Conservation (phyloP, 2,888 invertebrate species). For the Tiphia femorata region DNA sequence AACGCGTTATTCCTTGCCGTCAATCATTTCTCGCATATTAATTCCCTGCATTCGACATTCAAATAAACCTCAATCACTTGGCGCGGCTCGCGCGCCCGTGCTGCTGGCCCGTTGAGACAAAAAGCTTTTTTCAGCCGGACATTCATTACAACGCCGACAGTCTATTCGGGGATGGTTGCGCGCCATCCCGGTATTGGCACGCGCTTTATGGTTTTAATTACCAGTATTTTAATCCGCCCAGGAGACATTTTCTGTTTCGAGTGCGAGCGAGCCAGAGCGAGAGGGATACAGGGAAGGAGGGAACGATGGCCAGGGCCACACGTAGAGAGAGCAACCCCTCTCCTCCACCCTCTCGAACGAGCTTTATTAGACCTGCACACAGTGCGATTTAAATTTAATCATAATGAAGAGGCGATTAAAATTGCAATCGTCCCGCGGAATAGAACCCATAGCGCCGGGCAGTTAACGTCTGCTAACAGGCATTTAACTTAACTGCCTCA, state of each 20-base stretch:
- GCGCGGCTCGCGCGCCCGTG: not conserved
- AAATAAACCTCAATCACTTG: conserved; percentile 60
- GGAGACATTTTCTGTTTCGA: conserved; percentile 54
- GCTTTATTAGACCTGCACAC: conserved; percentile 55
- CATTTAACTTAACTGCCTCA: conserved; percentile 68
- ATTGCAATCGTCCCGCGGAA: conserved; percentile 62
- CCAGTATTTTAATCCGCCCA: conserved; percentile 58
- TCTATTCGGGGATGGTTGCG: conserved; percentile 58
- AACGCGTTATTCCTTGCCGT: conserved; percentile 43
- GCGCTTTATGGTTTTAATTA: conserved; percentile 63
- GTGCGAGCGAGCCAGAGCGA: not conserved
- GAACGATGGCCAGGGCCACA: conserved; percentile 3
- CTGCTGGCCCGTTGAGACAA: conserved; percentile 43
- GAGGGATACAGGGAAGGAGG: conserved; percentile 6
- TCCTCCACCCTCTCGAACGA: too few species aligned
- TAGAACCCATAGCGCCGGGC: conserved; percentile 55
- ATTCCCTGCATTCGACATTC: conserved; percentile 54
- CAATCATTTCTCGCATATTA: conserved; percentile 52
- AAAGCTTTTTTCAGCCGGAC: conserved; percentile 54
- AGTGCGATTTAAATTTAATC: conserved; percentile 66
- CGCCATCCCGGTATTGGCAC: too few species aligned
- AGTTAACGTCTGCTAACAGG: conserved; percentile 68
- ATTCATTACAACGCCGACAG: conserved; percentile 52
- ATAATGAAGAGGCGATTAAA: conserved; percentile 67
- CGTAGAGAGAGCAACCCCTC: too few species aligned